A percentile compares a stretch with the other conserved stretches of the same genome.
Evolutionary conservation across 2,113 vertebrate species (phyloP).

Genomic region (Lycocorax pyrrhopterus): DNA sequence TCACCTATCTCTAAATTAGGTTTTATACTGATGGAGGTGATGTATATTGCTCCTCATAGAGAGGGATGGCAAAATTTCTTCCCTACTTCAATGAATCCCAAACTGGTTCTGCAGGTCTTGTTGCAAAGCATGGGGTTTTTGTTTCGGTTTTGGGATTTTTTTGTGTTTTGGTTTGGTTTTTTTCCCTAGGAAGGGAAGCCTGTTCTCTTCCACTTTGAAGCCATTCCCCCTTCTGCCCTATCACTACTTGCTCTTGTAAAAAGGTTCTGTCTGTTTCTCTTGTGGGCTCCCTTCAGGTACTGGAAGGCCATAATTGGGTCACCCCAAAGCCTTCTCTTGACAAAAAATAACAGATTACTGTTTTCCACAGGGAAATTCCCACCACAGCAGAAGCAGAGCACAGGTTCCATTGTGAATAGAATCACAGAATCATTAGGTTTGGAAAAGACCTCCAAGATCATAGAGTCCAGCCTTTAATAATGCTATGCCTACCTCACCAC

Average conservation of each 20-base stretch:
- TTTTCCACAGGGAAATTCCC: neutral
- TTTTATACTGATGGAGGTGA: neutral
- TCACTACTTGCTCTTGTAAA: too few relatives aligned
- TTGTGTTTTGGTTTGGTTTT: neutral
- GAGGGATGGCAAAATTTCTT: neutral
- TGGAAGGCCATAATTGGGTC: neutral
- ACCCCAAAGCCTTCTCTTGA: neutral
- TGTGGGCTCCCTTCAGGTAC: too few relatives aligned
- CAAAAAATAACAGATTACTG: neutral
- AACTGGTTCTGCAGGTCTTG: neutral
- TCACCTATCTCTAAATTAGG: neutral
- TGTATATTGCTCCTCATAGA: accelerated
- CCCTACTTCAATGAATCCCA: neutral
- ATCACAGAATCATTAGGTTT: neutral
- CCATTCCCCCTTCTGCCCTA: accelerated
- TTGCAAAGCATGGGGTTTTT: neutral
- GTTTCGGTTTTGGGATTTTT: neutral
- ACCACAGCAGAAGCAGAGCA: neutral
- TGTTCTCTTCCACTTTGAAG: neutral
- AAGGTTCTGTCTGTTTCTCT: neutral
- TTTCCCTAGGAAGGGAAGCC: neutral
- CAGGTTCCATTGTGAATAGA: neutral
- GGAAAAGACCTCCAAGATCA: neutral
- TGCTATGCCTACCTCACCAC: neutral
- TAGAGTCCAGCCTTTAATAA: neutral